Conservation (phyloP, 2,888 invertebrate species). For the Sarcophaga carnaria region DNA sequence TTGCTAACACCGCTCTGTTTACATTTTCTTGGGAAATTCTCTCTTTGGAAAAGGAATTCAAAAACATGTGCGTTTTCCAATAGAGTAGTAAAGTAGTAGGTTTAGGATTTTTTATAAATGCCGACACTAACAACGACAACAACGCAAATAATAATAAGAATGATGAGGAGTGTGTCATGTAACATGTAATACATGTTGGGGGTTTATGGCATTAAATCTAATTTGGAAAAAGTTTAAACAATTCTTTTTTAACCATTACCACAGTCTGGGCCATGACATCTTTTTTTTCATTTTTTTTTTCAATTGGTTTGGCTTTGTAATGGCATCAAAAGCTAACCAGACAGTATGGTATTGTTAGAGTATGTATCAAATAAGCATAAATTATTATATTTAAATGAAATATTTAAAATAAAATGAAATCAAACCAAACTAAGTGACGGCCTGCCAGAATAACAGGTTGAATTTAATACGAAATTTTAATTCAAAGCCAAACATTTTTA, state of each 20-base stretch:
- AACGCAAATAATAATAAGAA: background rate
- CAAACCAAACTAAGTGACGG: too few species aligned
- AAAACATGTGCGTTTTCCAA: slow-evolving; percentile 67
- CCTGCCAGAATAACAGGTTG: too few species aligned
- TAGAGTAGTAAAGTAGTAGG: background rate
- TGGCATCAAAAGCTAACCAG: background rate
- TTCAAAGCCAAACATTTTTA: too few species aligned
- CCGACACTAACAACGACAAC: background rate
- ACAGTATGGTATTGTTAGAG: background rate
- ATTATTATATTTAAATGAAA: too few species aligned
- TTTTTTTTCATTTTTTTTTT: background rate
- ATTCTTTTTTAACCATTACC: background rate
- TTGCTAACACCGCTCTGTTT: background rate
- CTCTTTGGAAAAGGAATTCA: background rate
- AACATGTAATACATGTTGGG: background rate
- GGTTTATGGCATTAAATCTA: slow-evolving; percentile 26
- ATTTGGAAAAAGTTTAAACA: slow-evolving; percentile 3
- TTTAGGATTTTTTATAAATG: slow-evolving; percentile 37
- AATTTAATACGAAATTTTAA: too few species aligned
- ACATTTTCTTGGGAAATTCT: background rate
- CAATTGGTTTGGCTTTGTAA: background rate
- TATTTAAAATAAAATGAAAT: too few species aligned
- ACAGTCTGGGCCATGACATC: slow-evolving; percentile 13
- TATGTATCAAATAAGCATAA: too few species aligned
- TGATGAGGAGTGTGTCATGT: background rate